Evolutionary conservation across 2,888 invertebrate species (phyloP), one percentile per base, ranked within the genome.

Genomic region (Troilus luridus): DNA sequence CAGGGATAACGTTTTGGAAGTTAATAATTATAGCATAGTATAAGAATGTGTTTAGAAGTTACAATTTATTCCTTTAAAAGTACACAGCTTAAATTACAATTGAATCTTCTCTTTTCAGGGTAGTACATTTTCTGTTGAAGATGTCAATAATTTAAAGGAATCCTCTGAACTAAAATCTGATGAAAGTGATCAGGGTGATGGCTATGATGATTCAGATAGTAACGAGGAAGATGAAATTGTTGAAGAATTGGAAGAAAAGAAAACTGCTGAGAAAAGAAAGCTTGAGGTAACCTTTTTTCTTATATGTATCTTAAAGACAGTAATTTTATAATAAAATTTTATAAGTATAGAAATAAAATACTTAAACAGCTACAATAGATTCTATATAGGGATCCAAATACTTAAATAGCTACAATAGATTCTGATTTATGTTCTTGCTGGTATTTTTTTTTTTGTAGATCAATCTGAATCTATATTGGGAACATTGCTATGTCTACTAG

Each of bases 261-360:
- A 67, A 54, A 62, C 64, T 19, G 27, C 72, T 27, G 88, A 90
- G 27, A 91, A 91, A 91, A 90, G 91, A 11, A 91, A 91, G 62
- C 58, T 90, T 7, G 77, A 88, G 88, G 91, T 91, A 41, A 3
- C 5, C 5, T 41, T 41, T 41, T 41, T 41, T 41, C 41, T 41
- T 41, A 41, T 5, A 41, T 41, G 41, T 41, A 41, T 41, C 41
- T 3, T 41, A 41, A 41, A 41, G 41, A 41, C 5, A 41, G 41
- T 41, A 41, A 41, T 41, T 3, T n/a, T 41, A 41, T 41, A 41
- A 41, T 41, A 41, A 41, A 41, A 41, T 41, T 41, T 41, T 3
- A 41, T 41, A 41, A 41, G 1, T 24, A 2, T 3, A 14, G 6
- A 0, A 14, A 24, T 12, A 0, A 64, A 64, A 7, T n/a, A 64